Base-by-base conservation (phyloP, 2,113 vertebrate genomes). In the Bubo bubo region DNA sequence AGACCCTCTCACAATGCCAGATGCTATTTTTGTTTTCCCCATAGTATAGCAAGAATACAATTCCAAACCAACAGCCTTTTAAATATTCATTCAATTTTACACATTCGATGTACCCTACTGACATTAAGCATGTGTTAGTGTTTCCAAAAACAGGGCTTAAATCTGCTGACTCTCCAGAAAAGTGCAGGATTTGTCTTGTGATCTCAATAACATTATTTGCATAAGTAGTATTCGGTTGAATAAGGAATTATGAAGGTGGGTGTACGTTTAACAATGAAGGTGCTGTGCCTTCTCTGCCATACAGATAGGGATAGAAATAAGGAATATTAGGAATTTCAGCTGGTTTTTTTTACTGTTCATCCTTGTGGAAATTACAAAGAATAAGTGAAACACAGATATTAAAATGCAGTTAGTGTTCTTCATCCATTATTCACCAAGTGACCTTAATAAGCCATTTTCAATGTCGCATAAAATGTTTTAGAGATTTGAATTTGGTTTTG, bases 101-200 rank as follows among this genome's bases (percentile, higher is more conserved):
- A 26, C 1, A 0, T 15, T 14, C 52, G 5, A 2, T 6, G 50
- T 35, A 10, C 59, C 47, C 34, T 55, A 47, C 62, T 90, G 81
- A 59, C 37, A 75, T 15, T 45, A 55, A 7, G 6, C 17, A 3
- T 23, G 41, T 8, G 50, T 5, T 59, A 63, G 14, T 6, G 47
- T 37, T 91, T 71, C 73, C 88, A 82, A 75, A 72, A 56, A 6
- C 49, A 52, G 43, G 21, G 20, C 13, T 52, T 56, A 39, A 14
- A 79, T 27, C 32, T 88, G 85, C 92, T 92, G 90, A 94, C 34
- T 79, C 45, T 56, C 30, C 47, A 50, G 52, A 45, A 89, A 58
- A 50, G 26, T 68, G 21, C 72, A 74, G 86, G 20, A 19, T 52
- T 66, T 85, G 20, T 52, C 66, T 74, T 79, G 18, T 47, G 35